A percentile compares a stretch with the other conserved stretches of the same genome.
phyloP scores from a whole-genome alignment of 2,797 vertebrate species.

The Ctenosaura bakeri region DNA sequence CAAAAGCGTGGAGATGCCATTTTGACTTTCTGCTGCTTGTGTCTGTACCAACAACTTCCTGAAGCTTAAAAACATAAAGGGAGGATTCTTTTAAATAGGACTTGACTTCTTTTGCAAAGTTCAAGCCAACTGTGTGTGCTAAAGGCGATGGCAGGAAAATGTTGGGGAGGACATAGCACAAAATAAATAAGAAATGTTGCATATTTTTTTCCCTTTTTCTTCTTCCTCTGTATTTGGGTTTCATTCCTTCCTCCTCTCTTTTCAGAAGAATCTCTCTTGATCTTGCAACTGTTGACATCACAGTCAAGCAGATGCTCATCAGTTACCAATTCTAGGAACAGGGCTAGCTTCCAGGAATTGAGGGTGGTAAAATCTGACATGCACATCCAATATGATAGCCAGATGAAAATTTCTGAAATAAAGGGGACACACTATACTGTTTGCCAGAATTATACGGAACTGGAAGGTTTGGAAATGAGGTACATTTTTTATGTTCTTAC shows the following conservation, averaged over 20 bases:
- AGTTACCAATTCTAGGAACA: conserved; percentile 11
- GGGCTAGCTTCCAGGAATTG: conserved; percentile 8
- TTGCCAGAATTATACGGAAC: background rate
- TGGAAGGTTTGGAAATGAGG: background rate
- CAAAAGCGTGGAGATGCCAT: background rate
- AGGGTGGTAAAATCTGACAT: background rate
- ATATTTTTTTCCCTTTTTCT: background rate
- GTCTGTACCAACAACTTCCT: background rate
- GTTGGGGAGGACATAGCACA: background rate
- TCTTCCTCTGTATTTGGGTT: background rate
- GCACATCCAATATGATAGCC: conserved; percentile 12
- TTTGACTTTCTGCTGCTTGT: background rate
- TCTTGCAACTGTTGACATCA: background rate
- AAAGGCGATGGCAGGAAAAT: background rate
- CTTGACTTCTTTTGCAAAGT: background rate
- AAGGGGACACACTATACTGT: background rate
- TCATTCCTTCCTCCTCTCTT: background rate
- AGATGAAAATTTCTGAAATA: conserved; percentile 1
- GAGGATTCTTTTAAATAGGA: background rate
- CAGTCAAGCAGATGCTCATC: background rate
- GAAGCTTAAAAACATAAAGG: background rate
- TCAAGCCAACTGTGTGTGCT: background rate
- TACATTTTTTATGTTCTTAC: background rate
- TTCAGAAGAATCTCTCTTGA: background rate
- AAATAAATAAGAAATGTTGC: background rate